phyloP scores from a whole-genome alignment of 2,113 vertebrate genomes.

The Rhinoderma darwinii region DNA sequence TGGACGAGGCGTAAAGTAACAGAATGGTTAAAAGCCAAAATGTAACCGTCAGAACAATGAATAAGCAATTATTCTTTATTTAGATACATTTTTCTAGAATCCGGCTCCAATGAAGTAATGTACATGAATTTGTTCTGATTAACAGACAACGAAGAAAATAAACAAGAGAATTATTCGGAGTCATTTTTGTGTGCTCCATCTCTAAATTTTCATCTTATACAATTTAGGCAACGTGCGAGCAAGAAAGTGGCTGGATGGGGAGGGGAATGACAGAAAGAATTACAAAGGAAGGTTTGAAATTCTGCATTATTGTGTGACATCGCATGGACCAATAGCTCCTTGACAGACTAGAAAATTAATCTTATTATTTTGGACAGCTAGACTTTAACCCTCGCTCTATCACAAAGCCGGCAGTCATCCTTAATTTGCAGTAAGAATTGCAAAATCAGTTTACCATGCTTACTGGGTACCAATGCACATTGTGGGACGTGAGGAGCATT shows the following conservation, averaged over 20 bases:
- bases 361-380: conserved; percentile 1
- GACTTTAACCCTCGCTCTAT: conserved; percentile 4
- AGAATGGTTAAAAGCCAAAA: background rate
- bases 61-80: background rate
- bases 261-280: conserved; percentile 13
- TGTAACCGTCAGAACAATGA: background rate
- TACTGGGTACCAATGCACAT: background rate
- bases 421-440: background rate
- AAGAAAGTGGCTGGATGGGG: background rate
- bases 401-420: background rate
- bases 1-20: background rate
- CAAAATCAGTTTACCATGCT: background rate
- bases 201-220: conserved; percentile 11
- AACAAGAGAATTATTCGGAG: conserved; percentile 15
- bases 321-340: background rate
- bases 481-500: background rate
- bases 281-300: conserved; percentile 24
- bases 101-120: background rate
- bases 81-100: background rate
- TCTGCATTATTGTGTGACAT: conserved; percentile 32
- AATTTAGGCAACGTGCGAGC: background rate
- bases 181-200: background rate
- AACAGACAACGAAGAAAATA: background rate
- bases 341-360: conserved; percentile 36
- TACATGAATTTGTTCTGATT: conserved; percentile 25